phyloP scores from a whole-genome alignment of 2,797 vertebrate species.

The Salarias fasciatus region DNA sequence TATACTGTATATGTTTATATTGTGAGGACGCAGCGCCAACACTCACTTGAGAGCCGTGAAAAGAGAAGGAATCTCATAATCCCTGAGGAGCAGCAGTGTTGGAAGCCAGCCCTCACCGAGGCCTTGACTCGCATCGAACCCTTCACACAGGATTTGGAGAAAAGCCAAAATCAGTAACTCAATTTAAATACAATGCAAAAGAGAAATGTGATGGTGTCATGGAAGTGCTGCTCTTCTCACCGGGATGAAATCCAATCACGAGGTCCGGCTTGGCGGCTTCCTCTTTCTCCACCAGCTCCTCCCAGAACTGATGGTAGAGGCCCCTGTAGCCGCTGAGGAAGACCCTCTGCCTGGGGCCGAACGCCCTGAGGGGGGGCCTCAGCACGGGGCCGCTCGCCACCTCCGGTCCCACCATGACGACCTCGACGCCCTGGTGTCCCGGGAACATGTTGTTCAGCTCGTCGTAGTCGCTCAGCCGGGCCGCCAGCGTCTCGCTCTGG shows the following conservation, averaged over 20 bases:
- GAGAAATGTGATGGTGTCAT: not conserved
- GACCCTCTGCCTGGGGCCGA: conserved; percentile 81
- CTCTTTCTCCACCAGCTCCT: conserved; percentile 89
- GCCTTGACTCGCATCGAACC: conserved; percentile 91
- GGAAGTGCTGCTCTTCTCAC: conserved; percentile 74
- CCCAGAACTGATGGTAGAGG: conserved; percentile 95
- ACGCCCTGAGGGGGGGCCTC: conserved; percentile 82
- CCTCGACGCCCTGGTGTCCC: conserved; percentile 86
- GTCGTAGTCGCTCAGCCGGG: conserved; percentile 86
- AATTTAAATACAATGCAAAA: not conserved
- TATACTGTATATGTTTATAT: no score
- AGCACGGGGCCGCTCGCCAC: conserved; percentile 83
- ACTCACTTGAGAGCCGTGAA: conserved; percentile 88
- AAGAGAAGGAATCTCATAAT: conserved; percentile 89
- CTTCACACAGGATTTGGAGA: conserved; percentile 61
- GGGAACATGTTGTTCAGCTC: conserved; percentile 92
- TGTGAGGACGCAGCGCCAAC: not conserved
- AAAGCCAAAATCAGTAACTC: conserved; percentile 2
- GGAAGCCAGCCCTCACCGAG: conserved; percentile 93
- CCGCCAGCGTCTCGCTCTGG: conserved; percentile 88
- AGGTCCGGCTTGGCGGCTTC: conserved; percentile 86
- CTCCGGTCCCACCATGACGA: conserved; percentile 93
- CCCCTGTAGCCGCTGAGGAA: conserved; percentile 89
- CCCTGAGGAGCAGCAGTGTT: conserved; percentile 92
- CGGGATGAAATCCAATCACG: conserved; percentile 93